Evolutionary conservation across 2,113 vertebrate species (phyloP), one percentile per base, ranked within the genome.

Genomic region (Haliaeetus leucogaster): DNA sequence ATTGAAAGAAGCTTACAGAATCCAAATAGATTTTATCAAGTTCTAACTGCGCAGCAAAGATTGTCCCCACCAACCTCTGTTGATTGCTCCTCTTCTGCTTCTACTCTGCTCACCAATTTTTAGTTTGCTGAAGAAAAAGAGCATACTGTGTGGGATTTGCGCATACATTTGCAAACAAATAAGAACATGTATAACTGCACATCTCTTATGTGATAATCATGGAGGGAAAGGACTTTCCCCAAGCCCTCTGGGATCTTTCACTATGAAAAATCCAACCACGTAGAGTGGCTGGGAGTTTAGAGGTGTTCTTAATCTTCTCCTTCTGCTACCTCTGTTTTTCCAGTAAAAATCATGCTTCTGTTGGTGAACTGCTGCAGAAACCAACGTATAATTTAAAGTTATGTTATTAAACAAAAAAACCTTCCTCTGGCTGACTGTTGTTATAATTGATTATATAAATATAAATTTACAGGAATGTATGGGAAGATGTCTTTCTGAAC

Each of bases 211-310:
- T 43, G 79, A 36, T 25, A 55, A 1, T 29, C 32, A 26, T 36
- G 36, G 52, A 72, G 9, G 42, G 32, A 32, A 78, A 77, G 22
- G 34, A 23, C 18, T 62, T 13, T 72, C 22, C 3, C 17, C 61
- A 42, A 72, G 9, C 32, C 20, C 19, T 53, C 36, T 73, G 29
- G 16, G 22, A 23, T 55, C 40, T 84, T 76, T 23, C 10, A 4
- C 19, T 50, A 8, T 4, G 8, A 16, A 59, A 47, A 62, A 56
- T 5, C 0, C 34, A 59, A 13, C 5, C 6, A 70, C 2, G 2
- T 17, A 29, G 34, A 30, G 13, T 22, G 19, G 16, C 5, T 71
- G 11, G 16, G 23, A 34, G 8, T 30, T 72, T 47, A 72, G 22
- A 14, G 36, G 16, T 42, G 12, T 12, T 85, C 42, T 81, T 55